Evolutionary conservation across 1,140 invertebrate species (phyloP).

Genomic region (Microplitis mediator): DNA sequence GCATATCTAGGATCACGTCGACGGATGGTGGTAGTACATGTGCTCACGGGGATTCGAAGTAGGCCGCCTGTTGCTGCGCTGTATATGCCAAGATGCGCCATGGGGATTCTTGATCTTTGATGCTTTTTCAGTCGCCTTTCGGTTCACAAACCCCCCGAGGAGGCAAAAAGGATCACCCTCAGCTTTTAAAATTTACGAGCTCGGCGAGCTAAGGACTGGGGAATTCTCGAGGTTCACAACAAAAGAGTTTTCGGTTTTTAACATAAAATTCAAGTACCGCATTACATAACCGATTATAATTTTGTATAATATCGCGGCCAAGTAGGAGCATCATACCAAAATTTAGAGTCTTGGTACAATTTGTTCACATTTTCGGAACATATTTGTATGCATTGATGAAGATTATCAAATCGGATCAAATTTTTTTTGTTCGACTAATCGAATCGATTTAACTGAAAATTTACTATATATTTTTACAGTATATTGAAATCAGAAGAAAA

Average conservation of each 20-base stretch:
- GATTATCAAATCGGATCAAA: too few relatives aligned
- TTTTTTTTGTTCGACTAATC: too few relatives aligned
- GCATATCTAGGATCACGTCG: slow-evolving; percentile 43
- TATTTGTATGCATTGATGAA: too few relatives aligned
- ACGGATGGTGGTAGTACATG: slow-evolving; percentile 45
- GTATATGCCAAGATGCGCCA: slow-evolving; percentile 40
- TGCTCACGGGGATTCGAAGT: slow-evolving; percentile 46
- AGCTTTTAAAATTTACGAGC: slow-evolving; percentile 33
- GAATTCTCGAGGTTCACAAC: background rate
- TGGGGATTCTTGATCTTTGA: slow-evolving; percentile 49
- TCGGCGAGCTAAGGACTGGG: background rate
- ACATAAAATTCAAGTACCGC: slow-evolving; percentile 14
- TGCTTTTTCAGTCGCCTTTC: slow-evolving; percentile 22
- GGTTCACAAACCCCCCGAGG: slow-evolving; percentile 25
- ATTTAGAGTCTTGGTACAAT: too few relatives aligned
- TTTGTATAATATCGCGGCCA: too few relatives aligned
- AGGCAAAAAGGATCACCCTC: slow-evolving; percentile 23
- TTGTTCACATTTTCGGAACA: too few relatives aligned
- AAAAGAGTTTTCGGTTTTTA: slow-evolving; percentile 4
- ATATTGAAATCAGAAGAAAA: too few relatives aligned
- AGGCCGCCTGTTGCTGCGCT: slow-evolving; percentile 54
- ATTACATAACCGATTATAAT: slow-evolving; percentile 22
- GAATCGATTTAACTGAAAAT: too few relatives aligned
- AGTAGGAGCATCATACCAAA: too few relatives aligned
- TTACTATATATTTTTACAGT: too few relatives aligned